These are phyloP conservation scores for Xylota sylvarum DNA, from an alignment of 2,888 invertebrate species.

Conservation along the genomic window DNA sequence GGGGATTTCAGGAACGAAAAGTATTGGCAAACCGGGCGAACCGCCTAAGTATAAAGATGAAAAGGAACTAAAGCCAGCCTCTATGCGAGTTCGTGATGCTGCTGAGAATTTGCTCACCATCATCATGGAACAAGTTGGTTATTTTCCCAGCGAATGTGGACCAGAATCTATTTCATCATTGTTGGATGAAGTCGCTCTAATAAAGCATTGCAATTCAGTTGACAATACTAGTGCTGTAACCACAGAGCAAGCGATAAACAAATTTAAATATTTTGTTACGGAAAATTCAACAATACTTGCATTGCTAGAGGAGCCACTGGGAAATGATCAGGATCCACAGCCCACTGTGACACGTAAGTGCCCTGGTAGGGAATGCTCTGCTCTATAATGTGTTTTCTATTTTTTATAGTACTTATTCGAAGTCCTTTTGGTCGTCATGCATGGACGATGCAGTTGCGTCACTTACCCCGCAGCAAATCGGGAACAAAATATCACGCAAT, in stretches of 20 bases:
- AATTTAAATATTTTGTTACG: conserved; percentile 95
- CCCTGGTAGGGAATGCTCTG: not conserved
- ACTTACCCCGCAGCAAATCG: conserved; percentile 93
- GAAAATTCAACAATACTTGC: conserved; percentile 96
- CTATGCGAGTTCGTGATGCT: conserved; percentile 98
- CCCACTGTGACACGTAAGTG: conserved; percentile 91
- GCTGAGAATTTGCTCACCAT: conserved; percentile 97
- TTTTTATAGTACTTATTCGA: conserved; percentile 91
- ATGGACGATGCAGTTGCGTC: conserved; percentile 96
- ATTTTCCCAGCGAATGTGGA: conserved; percentile 93
- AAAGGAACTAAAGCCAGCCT: conserved; percentile 98
- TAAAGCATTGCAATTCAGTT: conserved; percentile 90
- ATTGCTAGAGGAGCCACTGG: conserved; percentile 95
- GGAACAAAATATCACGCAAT: conserved; percentile 87
- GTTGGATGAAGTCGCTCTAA: conserved; percentile 93
- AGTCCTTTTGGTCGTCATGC: conserved; percentile 97
- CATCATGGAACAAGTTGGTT: conserved; percentile 95
- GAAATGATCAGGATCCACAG: conserved; percentile 96
- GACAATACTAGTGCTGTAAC: conserved; percentile 79
- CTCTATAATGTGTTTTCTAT: conserved; percentile 13
- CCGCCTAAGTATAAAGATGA: conserved; percentile 97
- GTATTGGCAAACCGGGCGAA: conserved; percentile 94
- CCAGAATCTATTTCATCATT: conserved; percentile 94
- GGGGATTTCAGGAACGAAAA: conserved; percentile 98
- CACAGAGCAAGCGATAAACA: conserved; percentile 87